Evolutionary conservation across 2,888 invertebrate genomes (phyloP).

Genomic region (Empis livida): DNA sequence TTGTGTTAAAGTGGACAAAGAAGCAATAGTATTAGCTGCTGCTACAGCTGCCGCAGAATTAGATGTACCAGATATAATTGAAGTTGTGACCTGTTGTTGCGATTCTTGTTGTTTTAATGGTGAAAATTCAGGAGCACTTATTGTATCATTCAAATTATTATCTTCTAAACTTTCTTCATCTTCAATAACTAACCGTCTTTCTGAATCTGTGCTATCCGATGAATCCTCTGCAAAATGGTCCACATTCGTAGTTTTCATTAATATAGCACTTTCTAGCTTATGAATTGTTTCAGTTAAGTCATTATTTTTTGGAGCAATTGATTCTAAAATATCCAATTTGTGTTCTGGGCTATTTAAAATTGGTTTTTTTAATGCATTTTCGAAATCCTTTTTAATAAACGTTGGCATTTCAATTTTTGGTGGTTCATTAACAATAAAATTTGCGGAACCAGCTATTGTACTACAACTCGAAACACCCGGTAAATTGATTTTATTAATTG

Average conservation of each 20-base stretch:
- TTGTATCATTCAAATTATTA: slow-evolving; percentile 7
- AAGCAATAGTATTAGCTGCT: slow-evolving; percentile 8
- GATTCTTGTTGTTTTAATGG: slow-evolving; percentile 1
- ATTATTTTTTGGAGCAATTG: slow-evolving; percentile 39
- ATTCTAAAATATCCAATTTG: slow-evolving; percentile 29
- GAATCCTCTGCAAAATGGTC: slow-evolving; percentile 42
- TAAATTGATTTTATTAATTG: not conserved
- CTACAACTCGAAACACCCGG: not conserved
- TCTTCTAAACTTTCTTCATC: slow-evolving; percentile 32
- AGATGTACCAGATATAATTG: slow-evolving; percentile 12
- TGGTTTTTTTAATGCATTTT: slow-evolving; percentile 18
- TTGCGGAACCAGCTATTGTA: not conserved
- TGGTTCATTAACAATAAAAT: slow-evolving; percentile 20
- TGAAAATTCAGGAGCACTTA: slow-evolving; percentile 1
- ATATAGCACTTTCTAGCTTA: slow-evolving; percentile 39
- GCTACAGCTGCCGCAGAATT: slow-evolving; percentile 17
- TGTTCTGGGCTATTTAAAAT: slow-evolving; percentile 28
- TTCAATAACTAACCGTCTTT: slow-evolving; percentile 47
- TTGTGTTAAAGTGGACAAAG: slow-evolving; percentile 1
- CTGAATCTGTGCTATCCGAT: slow-evolving; percentile 51
- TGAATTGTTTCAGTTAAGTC: slow-evolving; percentile 50
- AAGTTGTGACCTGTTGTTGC: slow-evolving; percentile 13
- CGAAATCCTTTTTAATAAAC: slow-evolving; percentile 17
- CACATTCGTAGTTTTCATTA: slow-evolving; percentile 24
- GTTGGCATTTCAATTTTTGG: slow-evolving; percentile 22